A percentile compares a stretch with the other conserved stretches of the same genome.
These are phyloP conservation scores for Malaclemys terrapin DNA, from an alignment of 2,113 vertebrate species.

Conservation along the genomic window DNA sequence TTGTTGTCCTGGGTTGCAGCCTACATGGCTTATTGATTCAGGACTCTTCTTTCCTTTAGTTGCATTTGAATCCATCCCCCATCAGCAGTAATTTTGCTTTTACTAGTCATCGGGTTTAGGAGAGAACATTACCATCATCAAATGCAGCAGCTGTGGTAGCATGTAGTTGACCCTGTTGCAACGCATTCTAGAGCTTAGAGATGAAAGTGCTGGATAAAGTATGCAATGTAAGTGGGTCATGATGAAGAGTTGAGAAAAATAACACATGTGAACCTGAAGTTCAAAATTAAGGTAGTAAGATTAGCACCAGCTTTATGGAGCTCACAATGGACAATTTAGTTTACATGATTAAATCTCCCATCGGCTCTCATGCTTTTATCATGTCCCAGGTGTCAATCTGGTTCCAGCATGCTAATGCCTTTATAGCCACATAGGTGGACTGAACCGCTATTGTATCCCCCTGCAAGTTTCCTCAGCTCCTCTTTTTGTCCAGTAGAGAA, in stretches of 20 bases:
- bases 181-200: background rate
- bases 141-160: background rate
- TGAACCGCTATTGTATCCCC: background rate
- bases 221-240: background rate
- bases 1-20: too few relatives aligned
- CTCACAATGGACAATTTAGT: background rate
- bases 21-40: background rate
- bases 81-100: background rate
- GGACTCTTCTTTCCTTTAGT: background rate
- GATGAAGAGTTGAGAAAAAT: constrained; percentile 1
- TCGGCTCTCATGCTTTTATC: background rate
- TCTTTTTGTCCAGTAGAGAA: background rate
- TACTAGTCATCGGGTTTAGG: accelerated
- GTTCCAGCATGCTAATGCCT: background rate
- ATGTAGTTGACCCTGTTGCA: background rate
- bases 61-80: accelerated
- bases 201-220: constrained; percentile 8
- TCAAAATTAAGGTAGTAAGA: background rate
- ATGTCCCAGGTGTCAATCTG: background rate
- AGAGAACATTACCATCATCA: background rate
- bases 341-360: background rate
- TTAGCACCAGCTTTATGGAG: background rate
- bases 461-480: background rate
- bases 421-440: background rate
- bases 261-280: background rate